Base-by-base conservation (phyloP, 2,888 invertebrate genomes). In the Tromatobia lineatoria region DNA sequence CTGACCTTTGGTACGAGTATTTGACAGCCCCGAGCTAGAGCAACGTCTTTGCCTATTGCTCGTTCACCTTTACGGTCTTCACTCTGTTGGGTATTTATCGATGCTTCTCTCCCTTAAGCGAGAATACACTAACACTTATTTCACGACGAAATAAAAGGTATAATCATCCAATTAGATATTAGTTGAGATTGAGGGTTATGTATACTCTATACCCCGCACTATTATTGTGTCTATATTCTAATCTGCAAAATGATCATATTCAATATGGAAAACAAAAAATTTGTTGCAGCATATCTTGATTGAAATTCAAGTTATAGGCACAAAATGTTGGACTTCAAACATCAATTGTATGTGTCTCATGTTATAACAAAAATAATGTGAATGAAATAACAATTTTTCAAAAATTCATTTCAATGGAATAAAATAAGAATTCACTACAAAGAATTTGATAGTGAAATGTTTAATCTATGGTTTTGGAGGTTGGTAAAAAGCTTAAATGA, bases 1-100 rank as follows among this genome's bases (percentile, higher is more conserved):
- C 86, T 86, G 86, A 88, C 85, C 87, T 87, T 85, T 86, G 67
- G 82, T 67, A 61, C 71, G 61, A 75, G 50, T 74, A 52, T 73
- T 82, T 82, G 75, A 81, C 79, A 77, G 81, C 70, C 77, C 50
- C 71, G 57, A 54, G 29, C 54, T 69, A 59, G 15, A 18, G 57
- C 34, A 20, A 20, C 45, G 42, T 64, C 45, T 57, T 69, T 50
- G 15, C 18, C 15, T 54, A 4, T 29, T n/a, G 4, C 59, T 23
- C n/a, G 29, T 18, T 38, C 64, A 64, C 11, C 38, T 25, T 23
- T 4, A 8, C 47, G 8, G 3, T n/a, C 29, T 29, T 77, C 54
- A 52, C 20, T 15, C 34, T 20, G 3, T 54, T 45, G 15, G n/a
- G 18, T 20, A 52, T 13, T 11, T n/a, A 71, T 59, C 47, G 42